Evolutionary conservation across 2,113 vertebrate genomes (phyloP), one percentile per base, ranked within the genome.

Genomic region (Atractosteus spatula): DNA sequence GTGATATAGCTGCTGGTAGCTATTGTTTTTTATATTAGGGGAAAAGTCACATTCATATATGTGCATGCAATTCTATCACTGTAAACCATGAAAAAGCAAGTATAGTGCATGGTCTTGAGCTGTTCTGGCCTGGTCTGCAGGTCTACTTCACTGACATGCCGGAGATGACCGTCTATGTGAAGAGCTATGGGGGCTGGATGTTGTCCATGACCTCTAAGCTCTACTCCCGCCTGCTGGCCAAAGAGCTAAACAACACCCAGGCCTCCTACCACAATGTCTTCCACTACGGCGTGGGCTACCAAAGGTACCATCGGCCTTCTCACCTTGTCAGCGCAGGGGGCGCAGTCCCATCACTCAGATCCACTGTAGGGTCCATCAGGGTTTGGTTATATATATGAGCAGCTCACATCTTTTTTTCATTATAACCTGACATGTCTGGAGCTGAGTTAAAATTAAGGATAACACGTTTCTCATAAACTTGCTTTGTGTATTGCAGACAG

Each of bases 271-370:
- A 72, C 1, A 68, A 68, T 8, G 74, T 7, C 7, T 82, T 8
- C 73, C 78, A 79, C 76, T 90, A 74, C 8, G 74, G 72, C 8
- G 86, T 67, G 11, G 85, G 79, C 62, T 93, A 91, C 43, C 81
- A 92, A 85, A 91, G 91, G 91, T 93, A 70, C 73, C 65, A 29
- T 29, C 29, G 29, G 29, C 29, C 29, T 29, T 29, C 29, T 29
- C 29, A 29, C 29, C 29, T 29, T 29, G 29, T 29, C 29, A 29
- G 16, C 7, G 65, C 51, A 29, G 29, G 29, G 29, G 29, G 29
- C 29, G 29, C 29, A 29, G 29, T 29, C 29, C 29, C 29, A 29
- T 7, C 7, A 11, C 41, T 41, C 10, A 43, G 54, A 4, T 41
- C 61, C 29, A 41, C 6, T 47, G 13, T 11, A 14, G 14, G 41